Percentiles rank a stretch among this genome's conserved stretches.
Evolutionary conservation across 1,140 invertebrate species (phyloP).

Genomic region (Bicyclus anynana): DNA sequence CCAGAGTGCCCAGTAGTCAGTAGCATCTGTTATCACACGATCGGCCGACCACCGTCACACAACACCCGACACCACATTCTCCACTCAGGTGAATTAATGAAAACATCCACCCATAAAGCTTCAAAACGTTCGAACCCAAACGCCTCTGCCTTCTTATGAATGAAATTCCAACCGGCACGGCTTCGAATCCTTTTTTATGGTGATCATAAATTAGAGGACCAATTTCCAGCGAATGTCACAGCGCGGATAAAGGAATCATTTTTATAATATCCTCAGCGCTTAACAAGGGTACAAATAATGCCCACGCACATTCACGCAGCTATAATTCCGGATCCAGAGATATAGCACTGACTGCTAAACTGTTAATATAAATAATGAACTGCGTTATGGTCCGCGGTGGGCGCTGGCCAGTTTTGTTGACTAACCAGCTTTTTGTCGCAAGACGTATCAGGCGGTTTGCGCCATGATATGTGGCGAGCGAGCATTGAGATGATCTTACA

Average conservation of each 20-base stretch:
- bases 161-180: conserved; percentile 75
- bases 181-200: conserved; percentile 76
- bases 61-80: conserved; percentile 56
- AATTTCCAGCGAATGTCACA: conserved; percentile 75
- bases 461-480: conserved; percentile 16
- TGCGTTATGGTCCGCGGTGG: conserved; percentile 53
- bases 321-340: conserved; percentile 65
- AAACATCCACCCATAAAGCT: conserved; percentile 73
- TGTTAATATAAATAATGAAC: conserved; percentile 78
- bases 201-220: conserved; percentile 74
- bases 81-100: conserved; percentile 71
- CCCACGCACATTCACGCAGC: conserved; percentile 74
- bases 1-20: conserved; percentile 42
- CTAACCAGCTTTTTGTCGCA: conserved; percentile 65
- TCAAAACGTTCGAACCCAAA: too few relatives aligned
- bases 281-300: conserved; percentile 78
- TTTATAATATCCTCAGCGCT: conserved; percentile 78
- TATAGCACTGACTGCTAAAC: conserved; percentile 71
- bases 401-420: conserved; percentile 43
- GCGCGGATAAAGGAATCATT: conserved; percentile 76
- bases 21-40: conserved; percentile 22
- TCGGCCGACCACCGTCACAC: conserved; percentile 19
- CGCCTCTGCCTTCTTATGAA: conserved; percentile 71
- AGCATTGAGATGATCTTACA: too few relatives aligned
- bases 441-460: conserved; percentile 43